These are phyloP conservation scores for Pelvicachromis taeniatus DNA, from an alignment of 2,113 vertebrate species.

Conservation along the genomic window DNA sequence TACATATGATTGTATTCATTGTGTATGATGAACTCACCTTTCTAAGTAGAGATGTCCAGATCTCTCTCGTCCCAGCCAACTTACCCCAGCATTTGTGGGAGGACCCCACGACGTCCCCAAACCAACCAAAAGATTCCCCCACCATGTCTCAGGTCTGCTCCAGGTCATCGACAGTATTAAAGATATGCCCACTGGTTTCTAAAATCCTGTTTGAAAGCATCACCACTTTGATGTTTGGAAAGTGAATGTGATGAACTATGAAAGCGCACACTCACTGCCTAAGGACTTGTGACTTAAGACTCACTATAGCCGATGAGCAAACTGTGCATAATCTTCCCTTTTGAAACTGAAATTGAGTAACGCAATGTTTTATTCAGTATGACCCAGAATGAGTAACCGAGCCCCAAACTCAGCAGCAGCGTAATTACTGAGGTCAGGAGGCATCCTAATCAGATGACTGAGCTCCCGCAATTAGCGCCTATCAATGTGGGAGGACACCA, in stretches of 20 bases:
- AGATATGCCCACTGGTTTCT: background rate
- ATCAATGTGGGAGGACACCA: background rate
- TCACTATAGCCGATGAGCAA: background rate
- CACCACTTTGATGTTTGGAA: background rate
- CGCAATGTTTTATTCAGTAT: background rate
- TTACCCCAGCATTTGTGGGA: background rate
- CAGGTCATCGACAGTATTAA: background rate
- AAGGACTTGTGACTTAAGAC: background rate
- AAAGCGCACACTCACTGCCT: background rate
- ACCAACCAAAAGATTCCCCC: no score
- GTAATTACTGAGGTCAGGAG: background rate
- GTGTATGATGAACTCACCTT: no score
- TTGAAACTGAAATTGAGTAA: background rate
- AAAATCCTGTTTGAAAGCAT: background rate
- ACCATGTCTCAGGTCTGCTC: background rate
- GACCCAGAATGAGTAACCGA: background rate
- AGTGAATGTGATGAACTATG: background rate
- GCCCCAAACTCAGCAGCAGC: background rate
- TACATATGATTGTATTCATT: no score
- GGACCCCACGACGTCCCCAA: background rate
- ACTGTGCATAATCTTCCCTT: background rate
- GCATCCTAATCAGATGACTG: background rate
- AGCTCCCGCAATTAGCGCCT: background rate
- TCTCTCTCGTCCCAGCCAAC: background rate
- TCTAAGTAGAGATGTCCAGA: rapidly evolving